Percentiles rank a stretch among this genome's conserved stretches.
phyloP scores from a whole-genome alignment of 2,888 invertebrate species.

The Urechis unicinctus region DNA sequence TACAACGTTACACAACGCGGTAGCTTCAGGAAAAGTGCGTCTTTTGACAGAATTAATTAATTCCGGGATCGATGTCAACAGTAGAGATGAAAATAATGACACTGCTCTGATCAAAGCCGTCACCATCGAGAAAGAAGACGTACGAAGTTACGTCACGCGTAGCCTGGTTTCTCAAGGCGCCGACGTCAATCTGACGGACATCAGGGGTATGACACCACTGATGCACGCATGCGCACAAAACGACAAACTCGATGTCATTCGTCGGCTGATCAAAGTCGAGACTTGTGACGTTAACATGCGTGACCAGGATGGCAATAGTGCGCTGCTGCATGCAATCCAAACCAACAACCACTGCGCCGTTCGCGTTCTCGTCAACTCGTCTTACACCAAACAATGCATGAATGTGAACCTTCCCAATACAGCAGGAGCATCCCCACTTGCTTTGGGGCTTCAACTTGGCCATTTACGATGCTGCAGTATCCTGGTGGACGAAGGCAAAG shows the following conservation, averaged over 20 bases:
- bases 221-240: neutral
- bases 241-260: neutral
- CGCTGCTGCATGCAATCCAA: neutral
- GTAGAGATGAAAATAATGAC: neutral
- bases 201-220: neutral
- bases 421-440: neutral
- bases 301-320: neutral
- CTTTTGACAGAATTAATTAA: neutral
- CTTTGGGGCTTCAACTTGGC: neutral
- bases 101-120: neutral
- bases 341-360: neutral
- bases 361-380: neutral
- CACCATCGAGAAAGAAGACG: neutral
- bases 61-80: neutral
- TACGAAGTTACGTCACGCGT: neutral
- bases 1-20: no score
- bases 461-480: neutral
- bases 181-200: neutral
- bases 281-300: neutral
- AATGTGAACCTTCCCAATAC: neutral
- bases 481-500: neutral
- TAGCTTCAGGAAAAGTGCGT: neutral
- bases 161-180: neutral
- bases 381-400: neutral
- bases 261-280: neutral